phyloP scores from a whole-genome alignment of 2,888 invertebrate genomes.

The Zaprionus bogoriensis region DNA sequence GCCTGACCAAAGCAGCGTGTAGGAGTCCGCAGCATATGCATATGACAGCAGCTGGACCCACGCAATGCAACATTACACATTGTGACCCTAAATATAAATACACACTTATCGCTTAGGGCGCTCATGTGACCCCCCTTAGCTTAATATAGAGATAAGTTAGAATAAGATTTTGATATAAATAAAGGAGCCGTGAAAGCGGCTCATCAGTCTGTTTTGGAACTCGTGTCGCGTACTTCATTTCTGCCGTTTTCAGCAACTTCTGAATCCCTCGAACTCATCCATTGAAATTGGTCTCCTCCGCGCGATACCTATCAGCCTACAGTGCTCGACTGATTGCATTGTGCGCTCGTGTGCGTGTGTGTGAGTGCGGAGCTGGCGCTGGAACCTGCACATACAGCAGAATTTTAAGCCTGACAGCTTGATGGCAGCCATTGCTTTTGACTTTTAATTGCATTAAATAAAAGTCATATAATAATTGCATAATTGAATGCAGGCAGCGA shows the following conservation, averaged over 20 bases:
- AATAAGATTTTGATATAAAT: too few species aligned
- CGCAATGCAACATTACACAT: too few species aligned
- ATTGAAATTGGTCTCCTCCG: slow-evolving; percentile 27
- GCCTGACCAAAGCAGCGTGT: too few species aligned
- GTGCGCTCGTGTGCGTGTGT: slow-evolving; percentile 26
- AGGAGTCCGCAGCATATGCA: too few species aligned
- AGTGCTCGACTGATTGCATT: slow-evolving; percentile 62
- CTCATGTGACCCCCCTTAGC: too few species aligned
- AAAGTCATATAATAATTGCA: slow-evolving; percentile 78
- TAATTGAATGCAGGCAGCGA: slow-evolving; percentile 60
- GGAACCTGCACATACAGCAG: slow-evolving; percentile 63
- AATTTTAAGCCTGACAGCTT: slow-evolving; percentile 36
- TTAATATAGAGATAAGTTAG: too few species aligned
- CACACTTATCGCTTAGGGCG: too few species aligned
- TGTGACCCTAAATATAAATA: too few species aligned
- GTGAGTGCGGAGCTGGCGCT: slow-evolving; percentile 18
- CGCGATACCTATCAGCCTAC: slow-evolving; percentile 13
- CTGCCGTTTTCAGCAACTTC: slow-evolving; percentile 69
- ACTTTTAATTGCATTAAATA: slow-evolving; percentile 79
- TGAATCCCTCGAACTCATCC: slow-evolving; percentile 34
- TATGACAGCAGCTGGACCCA: too few species aligned
- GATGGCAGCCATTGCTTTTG: slow-evolving; percentile 61
- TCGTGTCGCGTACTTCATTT: too few species aligned
- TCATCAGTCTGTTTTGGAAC: too few species aligned
- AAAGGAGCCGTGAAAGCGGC: too few species aligned